Percentiles rank a stretch among this genome's conserved stretches.
Evolutionary conservation across 1,140 invertebrate genomes (phyloP).

Genomic region (Olivierus martensii): DNA sequence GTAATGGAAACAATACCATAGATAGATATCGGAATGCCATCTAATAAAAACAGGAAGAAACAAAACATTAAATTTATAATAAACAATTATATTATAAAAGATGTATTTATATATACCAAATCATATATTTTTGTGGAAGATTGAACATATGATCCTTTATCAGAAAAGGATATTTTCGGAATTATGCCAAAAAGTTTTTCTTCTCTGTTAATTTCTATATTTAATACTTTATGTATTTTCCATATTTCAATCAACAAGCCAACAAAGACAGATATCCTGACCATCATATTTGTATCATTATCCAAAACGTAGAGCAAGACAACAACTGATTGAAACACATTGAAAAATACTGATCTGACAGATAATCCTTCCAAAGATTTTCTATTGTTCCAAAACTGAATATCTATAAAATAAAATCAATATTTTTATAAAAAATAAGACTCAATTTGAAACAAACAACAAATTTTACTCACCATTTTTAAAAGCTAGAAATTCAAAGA

Average conservation of each 20-base stretch:
- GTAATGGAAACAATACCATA: slow-evolving; percentile 85
- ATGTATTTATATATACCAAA: slow-evolving; percentile 33
- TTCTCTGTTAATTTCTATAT: slow-evolving; percentile 55
- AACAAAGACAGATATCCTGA: slow-evolving; percentile 80
- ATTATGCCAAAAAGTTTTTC: slow-evolving; percentile 57
- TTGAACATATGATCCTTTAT: slow-evolving; percentile 94
- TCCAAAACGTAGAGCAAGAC: slow-evolving; percentile 94
- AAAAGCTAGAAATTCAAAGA: slow-evolving; percentile 97
- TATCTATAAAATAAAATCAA: slow-evolving; percentile 44
- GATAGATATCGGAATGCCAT: slow-evolving; percentile 94
- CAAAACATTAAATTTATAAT: too few species aligned
- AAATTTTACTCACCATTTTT: slow-evolving; percentile 87
- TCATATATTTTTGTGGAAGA: slow-evolving; percentile 93
- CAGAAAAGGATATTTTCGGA: slow-evolving; percentile 63
- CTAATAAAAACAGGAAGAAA: slow-evolving; percentile 27
- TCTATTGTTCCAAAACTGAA: slow-evolving; percentile 98
- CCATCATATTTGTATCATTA: slow-evolving; percentile 95
- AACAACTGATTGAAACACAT: slow-evolving; percentile 90
- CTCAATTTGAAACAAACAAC: neutral
- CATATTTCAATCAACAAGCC: slow-evolving; percentile 96
- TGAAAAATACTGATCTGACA: slow-evolving; percentile 97
- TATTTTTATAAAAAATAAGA: neutral
- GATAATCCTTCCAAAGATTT: slow-evolving; percentile 94
- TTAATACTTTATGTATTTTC: slow-evolving; percentile 94
- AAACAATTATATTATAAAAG: neutral